Base-by-base conservation (phyloP, 2,113 vertebrate genomes). In the Pterocles gutturalis region DNA sequence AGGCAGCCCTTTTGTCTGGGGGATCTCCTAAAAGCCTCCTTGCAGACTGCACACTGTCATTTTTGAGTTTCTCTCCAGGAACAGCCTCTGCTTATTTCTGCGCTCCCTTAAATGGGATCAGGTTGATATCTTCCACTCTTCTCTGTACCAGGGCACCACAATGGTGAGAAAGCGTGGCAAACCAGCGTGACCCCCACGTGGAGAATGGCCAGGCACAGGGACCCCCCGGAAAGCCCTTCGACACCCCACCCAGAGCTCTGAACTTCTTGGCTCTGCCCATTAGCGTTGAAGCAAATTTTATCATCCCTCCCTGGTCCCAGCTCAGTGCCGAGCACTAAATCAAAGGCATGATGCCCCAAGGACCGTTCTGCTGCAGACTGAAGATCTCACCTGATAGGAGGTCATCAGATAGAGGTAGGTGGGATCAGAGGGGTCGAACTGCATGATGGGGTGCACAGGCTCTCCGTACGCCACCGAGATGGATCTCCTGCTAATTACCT, bases 391-490 rank as follows among this genome's bases (percentile, higher is more conserved):
- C 97, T 99, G 99, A 90, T 99, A 98, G 71, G 99, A 99, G 1
- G 99, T 99, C 99, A 99, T 99, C 93, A 99, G 95, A 64, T 99
- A 99, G 62, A 99, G 98, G 97, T 98, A 99, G 88, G 98, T 98
- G 29, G 98, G 97, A 97, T 99, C 99, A 4, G 96, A 98, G 41
- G 99, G 99, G 97, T 99, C 99, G 33, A 99, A 99, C 82, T 99
- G 99, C 99, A 99, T 99, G 97, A 99, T 91, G 62, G 98, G 99
- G 94, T 99, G 99, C 76, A 99, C 99, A 0, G 99, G 97, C 80
- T 99, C 99, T 12, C 98, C 98, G 0, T 98, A 98, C 33, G 99
- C 99, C 80, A 99, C 98, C 0, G 98, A 98, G 94, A 99, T 97
- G 15, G 95, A 98, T 92, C 98, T 99, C 92, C 98, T 97, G 97